Evolutionary conservation across 2,888 invertebrate species (phyloP).

Genomic region (Sarcophaga variegata): DNA sequence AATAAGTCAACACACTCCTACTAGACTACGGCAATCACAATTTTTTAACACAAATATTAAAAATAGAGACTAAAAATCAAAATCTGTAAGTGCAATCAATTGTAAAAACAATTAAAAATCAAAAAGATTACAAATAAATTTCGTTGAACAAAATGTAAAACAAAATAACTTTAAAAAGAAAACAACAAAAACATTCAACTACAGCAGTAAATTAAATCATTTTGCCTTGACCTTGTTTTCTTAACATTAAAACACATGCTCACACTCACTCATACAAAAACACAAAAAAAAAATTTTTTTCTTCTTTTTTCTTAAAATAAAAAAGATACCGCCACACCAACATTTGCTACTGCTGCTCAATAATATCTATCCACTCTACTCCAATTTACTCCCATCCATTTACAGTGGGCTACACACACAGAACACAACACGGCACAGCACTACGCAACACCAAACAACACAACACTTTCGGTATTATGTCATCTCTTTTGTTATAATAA

Average conservation of each 20-base stretch:
- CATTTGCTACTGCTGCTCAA: not conserved
- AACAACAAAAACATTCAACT: not conserved
- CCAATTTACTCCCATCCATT: not conserved
- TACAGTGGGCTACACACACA: not conserved
- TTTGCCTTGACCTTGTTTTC: constrained; percentile 54
- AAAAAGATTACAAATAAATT: not conserved
- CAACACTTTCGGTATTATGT: constrained; percentile 25
- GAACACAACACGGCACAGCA: not conserved
- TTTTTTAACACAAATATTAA: too few relatives aligned
- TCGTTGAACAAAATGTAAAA: constrained; percentile 5
- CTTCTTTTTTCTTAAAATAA: not conserved
- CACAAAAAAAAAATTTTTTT: not conserved
- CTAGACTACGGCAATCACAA: too few relatives aligned
- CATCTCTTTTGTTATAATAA: constrained; percentile 13
- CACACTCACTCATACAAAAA: not conserved
- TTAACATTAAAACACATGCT: constrained; percentile 8
- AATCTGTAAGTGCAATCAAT: constrained; percentile 22
- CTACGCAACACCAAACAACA: not conserved
- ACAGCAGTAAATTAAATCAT: constrained; percentile 27
- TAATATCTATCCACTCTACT: not conserved
- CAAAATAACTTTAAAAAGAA: constrained; percentile 2
- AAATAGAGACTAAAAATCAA: too few relatives aligned
- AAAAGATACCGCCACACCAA: not conserved
- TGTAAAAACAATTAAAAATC: constrained; percentile 31
- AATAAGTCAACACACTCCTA: too few relatives aligned